Conservation (phyloP, 2,888 invertebrate species). For the Parochlus steinenii region DNA sequence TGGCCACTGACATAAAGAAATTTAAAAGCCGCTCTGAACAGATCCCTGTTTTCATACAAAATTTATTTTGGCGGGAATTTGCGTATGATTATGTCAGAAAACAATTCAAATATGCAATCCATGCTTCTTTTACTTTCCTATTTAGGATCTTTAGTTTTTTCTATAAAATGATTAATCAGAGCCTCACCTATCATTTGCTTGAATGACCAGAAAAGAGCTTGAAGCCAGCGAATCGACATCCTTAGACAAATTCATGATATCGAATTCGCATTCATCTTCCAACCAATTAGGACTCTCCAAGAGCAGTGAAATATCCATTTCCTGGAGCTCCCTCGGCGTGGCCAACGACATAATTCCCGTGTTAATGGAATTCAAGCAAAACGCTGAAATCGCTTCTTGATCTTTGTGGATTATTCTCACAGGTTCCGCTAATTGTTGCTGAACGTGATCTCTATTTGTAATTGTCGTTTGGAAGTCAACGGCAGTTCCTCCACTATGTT, state of each 20-base stretch:
- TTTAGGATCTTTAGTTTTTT: too few species aligned
- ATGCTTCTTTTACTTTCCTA: too few species aligned
- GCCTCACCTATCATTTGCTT: slow-evolving; percentile 40
- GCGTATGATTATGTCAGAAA: too few species aligned
- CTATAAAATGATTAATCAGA: slow-evolving; percentile 34
- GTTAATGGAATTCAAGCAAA: slow-evolving; percentile 86
- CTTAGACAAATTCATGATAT: slow-evolving; percentile 67
- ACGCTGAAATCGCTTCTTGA: slow-evolving; percentile 93
- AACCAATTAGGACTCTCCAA: slow-evolving; percentile 85
- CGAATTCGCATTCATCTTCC: slow-evolving; percentile 94
- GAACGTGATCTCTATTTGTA: slow-evolving; percentile 22
- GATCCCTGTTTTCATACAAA: too few species aligned
- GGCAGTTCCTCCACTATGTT: slow-evolving; percentile 18
- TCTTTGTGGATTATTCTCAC: slow-evolving; percentile 97
- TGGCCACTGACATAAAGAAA: too few species aligned
- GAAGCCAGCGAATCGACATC: slow-evolving; percentile 59
- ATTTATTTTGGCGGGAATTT: too few species aligned
- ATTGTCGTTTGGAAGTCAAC: slow-evolving; percentile 19
- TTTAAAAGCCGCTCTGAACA: too few species aligned
- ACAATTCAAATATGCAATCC: too few species aligned
- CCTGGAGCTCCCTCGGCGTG: slow-evolving; percentile 91
- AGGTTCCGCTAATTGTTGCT: slow-evolving; percentile 45
- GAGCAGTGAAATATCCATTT: slow-evolving; percentile 88
- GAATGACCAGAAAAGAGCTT: slow-evolving; percentile 83
- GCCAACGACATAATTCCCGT: slow-evolving; percentile 77